Conservation (phyloP, 2,113 vertebrate species). For the Plotosus lineatus region DNA sequence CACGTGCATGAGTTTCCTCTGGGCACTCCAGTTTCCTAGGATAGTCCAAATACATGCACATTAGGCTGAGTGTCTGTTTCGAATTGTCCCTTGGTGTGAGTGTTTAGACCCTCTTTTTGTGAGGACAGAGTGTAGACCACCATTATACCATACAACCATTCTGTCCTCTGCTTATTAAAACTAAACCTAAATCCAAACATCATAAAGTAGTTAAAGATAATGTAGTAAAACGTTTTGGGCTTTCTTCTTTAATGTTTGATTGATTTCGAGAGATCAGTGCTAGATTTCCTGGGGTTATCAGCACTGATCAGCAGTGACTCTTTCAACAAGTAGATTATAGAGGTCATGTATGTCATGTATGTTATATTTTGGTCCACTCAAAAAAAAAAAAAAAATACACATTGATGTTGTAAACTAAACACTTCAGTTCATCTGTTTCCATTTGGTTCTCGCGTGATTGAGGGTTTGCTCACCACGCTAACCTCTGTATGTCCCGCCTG, state of each 20-base stretch:
- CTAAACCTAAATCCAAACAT: too few relatives aligned
- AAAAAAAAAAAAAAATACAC: not conserved
- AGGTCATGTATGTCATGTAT: too few relatives aligned
- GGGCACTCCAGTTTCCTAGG: too few relatives aligned
- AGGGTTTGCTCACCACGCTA: not conserved
- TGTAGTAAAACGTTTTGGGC: not conserved
- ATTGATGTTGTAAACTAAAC: not conserved
- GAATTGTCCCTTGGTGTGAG: too few relatives aligned
- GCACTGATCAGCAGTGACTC: not conserved
- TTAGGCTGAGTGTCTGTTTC: too few relatives aligned
- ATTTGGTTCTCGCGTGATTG: not conserved
- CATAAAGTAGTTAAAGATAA: constrained; percentile 31
- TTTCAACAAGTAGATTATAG: not conserved
- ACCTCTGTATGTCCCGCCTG: not conserved
- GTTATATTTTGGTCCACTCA: not conserved
- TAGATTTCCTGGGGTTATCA: not conserved
- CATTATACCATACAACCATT: too few relatives aligned
- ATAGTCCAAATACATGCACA: too few relatives aligned
- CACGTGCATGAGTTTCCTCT: too few relatives aligned
- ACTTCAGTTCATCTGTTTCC: not conserved
- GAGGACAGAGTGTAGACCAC: too few relatives aligned
- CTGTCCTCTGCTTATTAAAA: too few relatives aligned
- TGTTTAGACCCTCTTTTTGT: too few relatives aligned
- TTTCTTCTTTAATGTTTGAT: not conserved
- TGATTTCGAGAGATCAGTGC: not conserved